These are phyloP conservation scores for Spea bombifrons DNA, from an alignment of 2,113 vertebrate species.

Conservation along the genomic window DNA sequence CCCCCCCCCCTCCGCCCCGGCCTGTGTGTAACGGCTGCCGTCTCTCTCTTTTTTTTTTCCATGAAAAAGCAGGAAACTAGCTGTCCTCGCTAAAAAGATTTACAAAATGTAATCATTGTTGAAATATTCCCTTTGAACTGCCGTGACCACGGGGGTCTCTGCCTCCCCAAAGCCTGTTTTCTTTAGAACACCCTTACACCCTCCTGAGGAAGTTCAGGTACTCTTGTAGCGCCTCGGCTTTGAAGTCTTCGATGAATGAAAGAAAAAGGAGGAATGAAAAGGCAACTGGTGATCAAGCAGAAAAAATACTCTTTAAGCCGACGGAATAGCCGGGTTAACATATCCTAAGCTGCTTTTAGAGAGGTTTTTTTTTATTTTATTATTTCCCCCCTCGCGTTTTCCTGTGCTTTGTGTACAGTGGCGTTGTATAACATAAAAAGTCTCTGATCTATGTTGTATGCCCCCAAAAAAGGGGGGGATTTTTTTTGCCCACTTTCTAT, in stretches of 20 bases:
- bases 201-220: constrained; percentile 78
- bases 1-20: constrained; percentile 51
- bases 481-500: too few relatives aligned
- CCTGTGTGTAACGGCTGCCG: constrained; percentile 74
- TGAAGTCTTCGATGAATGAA: constrained; percentile 84
- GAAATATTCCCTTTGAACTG: constrained; percentile 84
- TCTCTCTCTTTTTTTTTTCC: constrained; percentile 65
- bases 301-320: constrained; percentile 83
- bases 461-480: too few relatives aligned
- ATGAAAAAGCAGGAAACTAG: constrained; percentile 76
- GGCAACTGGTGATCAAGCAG: constrained; percentile 86
- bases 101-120: constrained; percentile 88
- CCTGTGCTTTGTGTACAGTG: constrained; percentile 83
- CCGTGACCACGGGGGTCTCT: constrained; percentile 77
- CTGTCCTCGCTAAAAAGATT: constrained; percentile 79
- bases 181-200: constrained; percentile 78
- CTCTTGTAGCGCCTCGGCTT: constrained; percentile 71
- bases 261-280: constrained; percentile 78
- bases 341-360: constrained; percentile 81
- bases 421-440: constrained; percentile 77
- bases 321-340: constrained; percentile 85
- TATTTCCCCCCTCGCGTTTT: constrained; percentile 63
- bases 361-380: constrained; percentile 58
- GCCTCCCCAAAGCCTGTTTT: constrained; percentile 73
- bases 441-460: constrained; percentile 76